Conservation (phyloP, 2,113 vertebrate genomes). For the Phocoena sinus region DNA sequence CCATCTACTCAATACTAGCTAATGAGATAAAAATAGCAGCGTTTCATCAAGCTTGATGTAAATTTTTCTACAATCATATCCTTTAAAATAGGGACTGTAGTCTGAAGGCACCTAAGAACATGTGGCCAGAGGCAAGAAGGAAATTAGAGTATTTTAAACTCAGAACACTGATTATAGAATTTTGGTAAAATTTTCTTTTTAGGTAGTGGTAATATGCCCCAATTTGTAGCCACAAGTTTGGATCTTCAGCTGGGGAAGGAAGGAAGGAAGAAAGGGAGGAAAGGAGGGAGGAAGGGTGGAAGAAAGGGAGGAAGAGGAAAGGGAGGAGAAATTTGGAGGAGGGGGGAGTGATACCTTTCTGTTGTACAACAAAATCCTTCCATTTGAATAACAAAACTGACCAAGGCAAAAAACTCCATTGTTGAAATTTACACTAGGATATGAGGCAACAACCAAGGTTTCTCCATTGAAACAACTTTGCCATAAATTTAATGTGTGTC, state of each 20-base stretch:
- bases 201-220: background rate
- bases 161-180: background rate
- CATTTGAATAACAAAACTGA: background rate
- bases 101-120: background rate
- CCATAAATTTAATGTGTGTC: background rate
- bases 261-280: too few species aligned
- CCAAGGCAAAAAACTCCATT: background rate
- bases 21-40: background rate
- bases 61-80: background rate
- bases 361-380: background rate
- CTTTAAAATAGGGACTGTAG: background rate
- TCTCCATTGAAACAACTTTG: background rate
- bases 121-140: background rate
- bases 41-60: background rate
- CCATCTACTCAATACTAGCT: background rate
- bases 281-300: background rate
- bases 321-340: background rate
- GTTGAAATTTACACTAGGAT: background rate
- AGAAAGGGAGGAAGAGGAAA: too few species aligned
- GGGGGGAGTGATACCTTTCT: background rate
- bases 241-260: background rate
- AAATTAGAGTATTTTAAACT: background rate
- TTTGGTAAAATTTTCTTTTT: background rate
- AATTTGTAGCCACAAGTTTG: background rate
- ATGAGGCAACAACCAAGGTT: background rate